Evolutionary conservation across 2,113 vertebrate species (phyloP).

Genomic region (Panurus biarmicus): DNA sequence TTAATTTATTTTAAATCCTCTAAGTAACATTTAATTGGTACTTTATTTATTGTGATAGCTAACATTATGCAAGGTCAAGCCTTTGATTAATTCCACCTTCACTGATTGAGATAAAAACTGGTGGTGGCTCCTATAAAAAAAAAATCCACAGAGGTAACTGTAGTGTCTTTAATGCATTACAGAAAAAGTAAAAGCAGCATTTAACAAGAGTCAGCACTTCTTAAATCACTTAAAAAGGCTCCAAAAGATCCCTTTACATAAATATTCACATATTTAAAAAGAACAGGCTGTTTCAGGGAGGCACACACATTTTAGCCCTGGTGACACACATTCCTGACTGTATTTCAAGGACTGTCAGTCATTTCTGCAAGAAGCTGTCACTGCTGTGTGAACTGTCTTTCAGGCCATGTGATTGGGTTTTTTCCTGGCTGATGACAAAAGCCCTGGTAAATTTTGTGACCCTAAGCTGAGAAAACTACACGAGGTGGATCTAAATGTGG

Average conservation of each 20-base stretch:
- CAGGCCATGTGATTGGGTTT: not conserved
- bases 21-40: not conserved
- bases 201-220: not conserved
- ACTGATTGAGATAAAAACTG: not conserved
- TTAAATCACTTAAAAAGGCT: not conserved
- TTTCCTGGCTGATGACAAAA: not conserved
- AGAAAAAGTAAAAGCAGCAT: not conserved
- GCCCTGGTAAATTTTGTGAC: not conserved
- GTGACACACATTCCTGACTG: not conserved
- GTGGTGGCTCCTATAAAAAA: not conserved
- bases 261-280: not conserved
- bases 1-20: not conserved
- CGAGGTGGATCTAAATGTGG: not conserved
- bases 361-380: not conserved
- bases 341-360: not conserved
- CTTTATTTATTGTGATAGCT: not conserved
- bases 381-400: not conserved
- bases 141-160: not conserved
- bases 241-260: not conserved
- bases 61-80: not conserved
- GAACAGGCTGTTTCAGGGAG: not conserved
- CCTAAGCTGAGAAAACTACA: not conserved
- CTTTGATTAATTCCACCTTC: not conserved
- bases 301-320: not conserved
- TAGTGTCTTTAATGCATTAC: not conserved